Evolutionary conservation across 2,888 invertebrate species (phyloP).

Genomic region (Pachycephus smyrnensis): DNA sequence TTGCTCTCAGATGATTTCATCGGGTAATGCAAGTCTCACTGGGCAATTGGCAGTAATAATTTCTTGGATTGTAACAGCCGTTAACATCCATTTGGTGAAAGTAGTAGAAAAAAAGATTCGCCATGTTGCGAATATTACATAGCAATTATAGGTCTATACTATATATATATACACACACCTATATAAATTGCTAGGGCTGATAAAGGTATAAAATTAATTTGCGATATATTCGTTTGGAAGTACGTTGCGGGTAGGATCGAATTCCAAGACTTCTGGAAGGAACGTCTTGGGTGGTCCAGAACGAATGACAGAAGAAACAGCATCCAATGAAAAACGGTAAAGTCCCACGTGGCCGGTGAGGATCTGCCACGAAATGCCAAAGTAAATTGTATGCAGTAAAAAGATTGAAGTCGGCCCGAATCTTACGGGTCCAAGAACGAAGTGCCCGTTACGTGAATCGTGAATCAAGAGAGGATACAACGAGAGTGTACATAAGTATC

Average conservation of each 20-base stretch:
- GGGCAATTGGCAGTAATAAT: neutral
- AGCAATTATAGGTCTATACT: neutral
- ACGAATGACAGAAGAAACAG: neutral
- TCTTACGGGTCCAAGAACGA: conserved; percentile 8
- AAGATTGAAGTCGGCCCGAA: conserved; percentile 15
- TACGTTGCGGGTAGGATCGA: neutral
- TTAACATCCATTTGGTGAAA: neutral
- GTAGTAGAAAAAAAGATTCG: neutral
- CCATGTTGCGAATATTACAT: neutral
- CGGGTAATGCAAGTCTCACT: neutral
- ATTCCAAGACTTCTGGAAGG: neutral
- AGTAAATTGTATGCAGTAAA: conserved; percentile 4
- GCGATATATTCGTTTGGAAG: neutral
- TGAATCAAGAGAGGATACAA: conserved; percentile 22
- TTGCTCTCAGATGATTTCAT: neutral
- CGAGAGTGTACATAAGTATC: conserved; percentile 31
- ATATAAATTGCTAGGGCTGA: neutral
- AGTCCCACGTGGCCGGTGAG: neutral
- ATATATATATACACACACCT: no score
- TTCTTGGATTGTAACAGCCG: neutral
- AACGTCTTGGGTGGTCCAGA: neutral
- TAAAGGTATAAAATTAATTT: neutral
- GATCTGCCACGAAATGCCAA: neutral
- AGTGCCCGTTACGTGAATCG: conserved; percentile 46
- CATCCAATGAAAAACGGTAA: conserved; percentile 1